A percentile compares a stretch with the other conserved stretches of the same genome.
These are phyloP conservation scores for Salmo trutta DNA, from an alignment of 2,797 vertebrate genomes.

Conservation along the genomic window DNA sequence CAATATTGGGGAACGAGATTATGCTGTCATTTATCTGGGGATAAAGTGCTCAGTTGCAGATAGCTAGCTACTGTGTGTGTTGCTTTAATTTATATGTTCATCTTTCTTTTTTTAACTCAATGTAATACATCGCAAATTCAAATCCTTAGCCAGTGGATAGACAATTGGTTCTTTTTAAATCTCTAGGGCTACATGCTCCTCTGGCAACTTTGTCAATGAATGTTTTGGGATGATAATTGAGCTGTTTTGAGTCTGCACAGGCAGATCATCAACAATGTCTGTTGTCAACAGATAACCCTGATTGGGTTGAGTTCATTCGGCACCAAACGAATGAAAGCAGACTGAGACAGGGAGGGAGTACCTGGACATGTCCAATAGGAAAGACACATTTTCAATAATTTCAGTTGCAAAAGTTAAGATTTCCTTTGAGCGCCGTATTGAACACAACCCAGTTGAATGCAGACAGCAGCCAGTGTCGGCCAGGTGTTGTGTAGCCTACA, in stretches of 20 bases:
- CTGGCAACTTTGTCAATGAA: not conserved
- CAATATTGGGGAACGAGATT: constrained; percentile 26
- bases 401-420: not conserved
- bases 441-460: not conserved
- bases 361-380: too few relatives aligned
- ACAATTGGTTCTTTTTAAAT: too few relatives aligned
- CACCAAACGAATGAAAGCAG: too few relatives aligned
- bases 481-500: constrained; percentile 44
- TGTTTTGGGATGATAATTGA: constrained; percentile 19
- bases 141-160: too few relatives aligned
- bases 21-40: not conserved
- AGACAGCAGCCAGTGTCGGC: not conserved
- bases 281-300: not conserved
- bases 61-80: not conserved
- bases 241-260: not conserved
- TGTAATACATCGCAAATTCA: too few relatives aligned
- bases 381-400: not conserved
- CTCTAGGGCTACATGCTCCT: too few relatives aligned
- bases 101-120: too few relatives aligned
- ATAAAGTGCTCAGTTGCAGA: too few relatives aligned
- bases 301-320: too few relatives aligned
- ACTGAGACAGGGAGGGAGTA: too few relatives aligned
- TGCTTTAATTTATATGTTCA: too few relatives aligned
- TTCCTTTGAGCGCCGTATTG: not conserved
- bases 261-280: not conserved